Evolutionary conservation across 2,888 invertebrate species (phyloP).

Genomic region (Nemoura dubitans): DNA sequence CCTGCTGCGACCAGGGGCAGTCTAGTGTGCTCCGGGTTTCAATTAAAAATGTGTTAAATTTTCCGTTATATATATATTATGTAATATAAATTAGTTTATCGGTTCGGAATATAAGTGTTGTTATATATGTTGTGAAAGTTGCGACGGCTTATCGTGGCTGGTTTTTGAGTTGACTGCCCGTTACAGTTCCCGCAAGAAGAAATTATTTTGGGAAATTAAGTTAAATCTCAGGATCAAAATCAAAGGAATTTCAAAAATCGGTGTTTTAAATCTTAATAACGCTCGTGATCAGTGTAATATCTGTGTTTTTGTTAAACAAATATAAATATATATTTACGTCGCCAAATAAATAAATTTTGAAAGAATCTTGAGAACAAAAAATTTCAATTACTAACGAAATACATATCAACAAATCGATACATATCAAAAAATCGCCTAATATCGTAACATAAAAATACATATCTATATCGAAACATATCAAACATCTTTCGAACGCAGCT

Average conservation of each 20-base stretch:
- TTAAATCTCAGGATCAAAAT: not conserved
- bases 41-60: not conserved
- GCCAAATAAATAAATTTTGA: too few relatives aligned
- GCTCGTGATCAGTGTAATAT: not conserved
- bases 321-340: too few relatives aligned
- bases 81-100: not conserved
- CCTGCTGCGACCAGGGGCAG: conserved; percentile 8
- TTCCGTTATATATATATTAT: not conserved
- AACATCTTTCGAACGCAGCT: too few relatives aligned
- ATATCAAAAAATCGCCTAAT: not conserved
- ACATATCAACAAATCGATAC: too few relatives aligned
- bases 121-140: not conserved
- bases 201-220: not conserved
- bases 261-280: not conserved
- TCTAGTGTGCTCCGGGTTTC: not conserved
- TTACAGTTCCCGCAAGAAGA: not conserved
- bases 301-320: too few relatives aligned
- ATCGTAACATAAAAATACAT: not conserved
- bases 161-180: not conserved
- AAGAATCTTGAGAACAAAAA: too few relatives aligned
- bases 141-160: not conserved
- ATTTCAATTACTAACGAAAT: too few relatives aligned
- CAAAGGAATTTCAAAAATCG: not conserved
- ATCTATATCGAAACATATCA: not conserved
- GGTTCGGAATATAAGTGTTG: not conserved